Base-by-base conservation (phyloP, 2,113 vertebrate genomes). In the Ceyx margarethae region DNA sequence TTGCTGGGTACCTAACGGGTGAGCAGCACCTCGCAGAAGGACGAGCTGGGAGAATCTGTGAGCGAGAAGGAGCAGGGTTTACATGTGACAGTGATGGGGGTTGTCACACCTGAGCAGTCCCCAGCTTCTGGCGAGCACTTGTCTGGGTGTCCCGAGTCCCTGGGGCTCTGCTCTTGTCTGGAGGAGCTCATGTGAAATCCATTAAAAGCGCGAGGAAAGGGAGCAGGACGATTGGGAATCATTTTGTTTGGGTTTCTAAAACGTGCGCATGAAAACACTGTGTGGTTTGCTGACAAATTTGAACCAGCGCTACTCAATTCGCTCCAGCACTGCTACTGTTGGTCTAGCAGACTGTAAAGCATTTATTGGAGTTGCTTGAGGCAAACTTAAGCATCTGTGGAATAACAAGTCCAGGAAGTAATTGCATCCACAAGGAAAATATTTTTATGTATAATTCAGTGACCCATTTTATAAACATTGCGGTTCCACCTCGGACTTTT, bases 381-480 rank as follows among this genome's bases (percentile, higher is more conserved):
- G 92, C 79, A 3, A 94, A 90, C 45, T 43, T 77, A 73, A 95
- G 93, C 89, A 79, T 92, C 90, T 68, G 91, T 57, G 87, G 33
- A 96, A 54, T 89, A 81, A 95, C 89, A 90, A 54, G 83, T 94
- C 95, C 93, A 73, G 96, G 95, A 95, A 95, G 95, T 90, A 94
- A 91, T 87, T 77, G 91, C 93, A 83, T 94, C 93, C 65, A 68
- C 87, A 95, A 94, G 97, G 92, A 91, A 95, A 97, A 93, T 95
- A 81, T 91, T 89, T 95, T 95, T 95, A 94, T 94, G 95, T 95
- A 85, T 94, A 95, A 94, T 93, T 94, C 94, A 92, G 95, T 79
- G 95, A 93, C 96, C 95, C 60, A 35, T 82, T 96, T 94, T 95
- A 84, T 95, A 95, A 96, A 96, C 95, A 95, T 76, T 72, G 93